phyloP scores from a whole-genome alignment of 1,140 invertebrate species.

The Cepaea nemoralis region DNA sequence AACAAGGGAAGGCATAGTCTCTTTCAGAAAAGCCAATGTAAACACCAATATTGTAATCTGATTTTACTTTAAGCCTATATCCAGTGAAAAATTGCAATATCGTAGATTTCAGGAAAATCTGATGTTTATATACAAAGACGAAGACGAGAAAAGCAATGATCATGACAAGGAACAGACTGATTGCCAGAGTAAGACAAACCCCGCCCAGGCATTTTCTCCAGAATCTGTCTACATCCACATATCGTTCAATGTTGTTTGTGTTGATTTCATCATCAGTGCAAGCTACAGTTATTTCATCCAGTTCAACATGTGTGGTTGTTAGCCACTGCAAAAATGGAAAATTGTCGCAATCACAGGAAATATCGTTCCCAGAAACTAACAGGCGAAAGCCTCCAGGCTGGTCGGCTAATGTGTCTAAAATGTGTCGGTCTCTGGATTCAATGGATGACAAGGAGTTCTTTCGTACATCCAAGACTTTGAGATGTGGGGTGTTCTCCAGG shows the following conservation, averaged over 20 bases:
- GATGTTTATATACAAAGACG: not conserved
- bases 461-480: not conserved
- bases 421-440: not conserved
- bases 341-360: not conserved
- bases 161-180: not conserved
- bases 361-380: not conserved
- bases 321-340: slow-evolving; percentile 21
- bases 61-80: not conserved
- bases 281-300: not conserved
- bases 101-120: not conserved
- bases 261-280: not conserved
- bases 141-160: not conserved
- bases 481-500: not conserved
- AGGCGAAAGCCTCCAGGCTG: not conserved
- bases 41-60: not conserved
- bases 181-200: not conserved
- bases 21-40: not conserved
- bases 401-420: not conserved
- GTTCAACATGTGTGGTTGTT: not conserved
- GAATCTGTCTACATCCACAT: not conserved
- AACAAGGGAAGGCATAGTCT: not conserved
- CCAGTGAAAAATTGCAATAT: not conserved
- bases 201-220: not conserved
- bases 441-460: not conserved
- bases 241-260: too few species aligned